phyloP scores from a whole-genome alignment of 35 echinoderm and acorn worm genomes.

The Hemicentrotus pulcherrimus region DNA sequence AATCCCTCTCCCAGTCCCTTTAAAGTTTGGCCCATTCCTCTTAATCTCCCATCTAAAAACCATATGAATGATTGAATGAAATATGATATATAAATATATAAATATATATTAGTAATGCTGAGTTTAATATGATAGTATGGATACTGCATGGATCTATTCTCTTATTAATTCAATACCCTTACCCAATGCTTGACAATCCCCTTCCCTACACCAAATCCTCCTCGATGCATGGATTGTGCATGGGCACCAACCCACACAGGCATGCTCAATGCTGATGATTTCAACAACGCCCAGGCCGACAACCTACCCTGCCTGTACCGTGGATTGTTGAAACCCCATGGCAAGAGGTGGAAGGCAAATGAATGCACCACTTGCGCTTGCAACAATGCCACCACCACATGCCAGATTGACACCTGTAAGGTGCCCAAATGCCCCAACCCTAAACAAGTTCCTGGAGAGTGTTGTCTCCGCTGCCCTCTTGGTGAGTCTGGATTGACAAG shows the following conservation, averaged over 20 bases:
- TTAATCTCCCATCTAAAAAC: background rate
- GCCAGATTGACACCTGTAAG: conserved; percentile 67
- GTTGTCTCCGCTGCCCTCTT: conserved; percentile 66
- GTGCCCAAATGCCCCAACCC: conserved; percentile 62
- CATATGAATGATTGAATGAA: background rate
- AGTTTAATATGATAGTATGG: background rate
- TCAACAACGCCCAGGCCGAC: conserved; percentile 46
- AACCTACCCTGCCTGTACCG: conserved; percentile 64
- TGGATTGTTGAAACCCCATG: conserved; percentile 61
- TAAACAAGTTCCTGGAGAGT: conserved; percentile 58
- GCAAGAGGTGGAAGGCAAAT: conserved; percentile 54
- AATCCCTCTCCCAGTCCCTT: background rate
- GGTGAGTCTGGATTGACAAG: conserved; percentile 61
- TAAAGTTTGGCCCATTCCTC: background rate
- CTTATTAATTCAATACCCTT: background rate
- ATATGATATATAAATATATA: background rate
- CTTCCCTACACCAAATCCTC: background rate
- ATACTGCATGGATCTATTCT: background rate
- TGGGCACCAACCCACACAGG: conserved; percentile 38
- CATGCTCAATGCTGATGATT: conserved; percentile 44
- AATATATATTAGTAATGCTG: background rate
- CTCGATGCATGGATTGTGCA: conserved; percentile 6
- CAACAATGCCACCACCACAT: conserved; percentile 64
- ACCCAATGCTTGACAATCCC: background rate
- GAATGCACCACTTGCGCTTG: conserved; percentile 73